phyloP scores from a whole-genome alignment of 1,140 invertebrate species.

The Atta texana region DNA sequence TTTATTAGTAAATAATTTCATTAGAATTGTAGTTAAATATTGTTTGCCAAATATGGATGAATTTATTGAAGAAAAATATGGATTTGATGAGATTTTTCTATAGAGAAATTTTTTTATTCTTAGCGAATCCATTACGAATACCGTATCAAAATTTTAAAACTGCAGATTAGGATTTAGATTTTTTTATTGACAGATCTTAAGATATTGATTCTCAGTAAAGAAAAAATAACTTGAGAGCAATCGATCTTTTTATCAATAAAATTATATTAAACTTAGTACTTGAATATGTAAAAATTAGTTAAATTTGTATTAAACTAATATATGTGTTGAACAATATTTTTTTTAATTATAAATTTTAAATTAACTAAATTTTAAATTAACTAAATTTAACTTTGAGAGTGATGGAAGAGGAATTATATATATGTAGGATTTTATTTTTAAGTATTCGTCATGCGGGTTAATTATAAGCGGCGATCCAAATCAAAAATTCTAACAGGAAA shows the following conservation, averaged over 20 bases:
- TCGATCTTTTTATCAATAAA: no score
- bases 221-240: not conserved
- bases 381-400: not conserved
- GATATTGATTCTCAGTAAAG: not conserved
- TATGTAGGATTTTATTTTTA: constrained; percentile 1
- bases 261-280: not conserved
- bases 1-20: not conserved
- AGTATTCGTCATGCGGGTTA: constrained; percentile 21
- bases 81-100: not conserved
- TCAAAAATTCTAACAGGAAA: constrained; percentile 29
- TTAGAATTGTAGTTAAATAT: not conserved
- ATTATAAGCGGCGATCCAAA: constrained; percentile 39
- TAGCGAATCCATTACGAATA: not conserved
- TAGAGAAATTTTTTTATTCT: not conserved
- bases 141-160: not conserved
- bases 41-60: not conserved
- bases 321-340: not conserved
- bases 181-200: not conserved
- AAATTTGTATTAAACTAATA: not conserved
- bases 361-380: constrained; percentile 9
- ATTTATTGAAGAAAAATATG: not conserved
- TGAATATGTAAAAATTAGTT: not conserved
- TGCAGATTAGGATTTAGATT: not conserved
- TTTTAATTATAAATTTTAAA: not conserved
- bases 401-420: not conserved